These are phyloP conservation scores for Pseudonaja textilis DNA, from an alignment of 2,113 vertebrate genomes.

Conservation along the genomic window DNA sequence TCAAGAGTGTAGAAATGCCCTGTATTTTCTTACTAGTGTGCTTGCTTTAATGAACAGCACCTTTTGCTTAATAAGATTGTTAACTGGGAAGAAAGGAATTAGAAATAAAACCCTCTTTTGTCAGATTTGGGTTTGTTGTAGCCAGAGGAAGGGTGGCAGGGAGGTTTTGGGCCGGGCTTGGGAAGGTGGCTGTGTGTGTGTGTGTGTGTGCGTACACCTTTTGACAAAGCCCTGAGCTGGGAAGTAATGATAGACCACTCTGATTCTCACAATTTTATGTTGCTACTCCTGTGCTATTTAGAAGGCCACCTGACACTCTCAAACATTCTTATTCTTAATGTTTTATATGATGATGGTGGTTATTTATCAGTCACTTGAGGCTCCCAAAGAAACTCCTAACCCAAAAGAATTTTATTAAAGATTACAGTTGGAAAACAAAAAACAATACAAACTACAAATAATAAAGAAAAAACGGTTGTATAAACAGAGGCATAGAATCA, in stretches of 20 bases:
- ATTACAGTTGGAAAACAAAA: neutral
- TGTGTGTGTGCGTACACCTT: rapidly evolving
- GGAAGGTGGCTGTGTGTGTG: neutral
- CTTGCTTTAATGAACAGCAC: neutral
- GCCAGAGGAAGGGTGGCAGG: neutral
- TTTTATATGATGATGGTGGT: no score
- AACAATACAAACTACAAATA: neutral
- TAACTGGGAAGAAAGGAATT: neutral
- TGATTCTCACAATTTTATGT: neutral
- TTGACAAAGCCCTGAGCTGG: neutral
- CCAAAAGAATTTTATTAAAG: neutral
- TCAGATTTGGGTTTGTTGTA: neutral
- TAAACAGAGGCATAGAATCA: no score
- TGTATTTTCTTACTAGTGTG: neutral
- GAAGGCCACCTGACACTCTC: no score
- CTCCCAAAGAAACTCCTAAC: neutral
- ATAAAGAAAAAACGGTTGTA: neutral
- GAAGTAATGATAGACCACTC: neutral
- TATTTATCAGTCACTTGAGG: neutral
- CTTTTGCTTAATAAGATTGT: neutral
- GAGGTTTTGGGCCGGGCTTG: neutral
- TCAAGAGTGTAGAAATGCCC: constrained; percentile 18
- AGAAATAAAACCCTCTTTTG: constrained; percentile 15
- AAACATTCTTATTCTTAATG: no score
- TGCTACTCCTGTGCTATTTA: neutral